Percentiles rank a stretch among this genome's conserved stretches.
Evolutionary conservation across 2,113 vertebrate genomes (phyloP).

Genomic region (Serinus canaria): DNA sequence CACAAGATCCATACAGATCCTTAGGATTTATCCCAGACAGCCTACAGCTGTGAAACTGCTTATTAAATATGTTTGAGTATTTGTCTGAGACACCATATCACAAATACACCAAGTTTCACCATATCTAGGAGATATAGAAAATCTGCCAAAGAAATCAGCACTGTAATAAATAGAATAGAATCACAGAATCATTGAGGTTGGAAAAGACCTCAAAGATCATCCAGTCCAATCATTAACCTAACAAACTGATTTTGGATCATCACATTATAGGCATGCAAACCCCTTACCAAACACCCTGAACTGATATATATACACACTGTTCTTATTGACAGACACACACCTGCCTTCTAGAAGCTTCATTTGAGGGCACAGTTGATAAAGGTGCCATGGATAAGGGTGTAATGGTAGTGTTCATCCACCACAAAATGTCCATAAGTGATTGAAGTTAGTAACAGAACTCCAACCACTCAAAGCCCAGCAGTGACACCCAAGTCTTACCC

Average conservation of each 20-base stretch:
- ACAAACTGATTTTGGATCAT: neutral
- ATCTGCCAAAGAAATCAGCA: neutral
- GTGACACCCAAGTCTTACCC: neutral
- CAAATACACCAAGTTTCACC: neutral
- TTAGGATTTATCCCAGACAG: neutral
- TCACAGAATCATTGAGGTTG: neutral
- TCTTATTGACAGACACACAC: neutral
- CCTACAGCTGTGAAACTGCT: neutral
- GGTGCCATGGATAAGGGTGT: neutral
- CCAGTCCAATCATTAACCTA: neutral
- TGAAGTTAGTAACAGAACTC: neutral
- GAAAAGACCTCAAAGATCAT: neutral
- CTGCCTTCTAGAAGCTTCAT: neutral
- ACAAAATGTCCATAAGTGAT: neutral
- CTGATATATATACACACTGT: fast-evolving
- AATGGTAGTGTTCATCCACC: neutral
- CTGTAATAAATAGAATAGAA: neutral
- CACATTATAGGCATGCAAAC: neutral
- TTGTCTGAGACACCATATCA: neutral
- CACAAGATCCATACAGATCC: neutral
- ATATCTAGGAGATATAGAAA: neutral
- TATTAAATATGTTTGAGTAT: neutral
- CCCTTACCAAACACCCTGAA: neutral
- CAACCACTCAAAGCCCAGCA: neutral
- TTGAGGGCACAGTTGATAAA: neutral